phyloP scores from a whole-genome alignment of 2,888 invertebrate species.

The Agonum fuliginosum region DNA sequence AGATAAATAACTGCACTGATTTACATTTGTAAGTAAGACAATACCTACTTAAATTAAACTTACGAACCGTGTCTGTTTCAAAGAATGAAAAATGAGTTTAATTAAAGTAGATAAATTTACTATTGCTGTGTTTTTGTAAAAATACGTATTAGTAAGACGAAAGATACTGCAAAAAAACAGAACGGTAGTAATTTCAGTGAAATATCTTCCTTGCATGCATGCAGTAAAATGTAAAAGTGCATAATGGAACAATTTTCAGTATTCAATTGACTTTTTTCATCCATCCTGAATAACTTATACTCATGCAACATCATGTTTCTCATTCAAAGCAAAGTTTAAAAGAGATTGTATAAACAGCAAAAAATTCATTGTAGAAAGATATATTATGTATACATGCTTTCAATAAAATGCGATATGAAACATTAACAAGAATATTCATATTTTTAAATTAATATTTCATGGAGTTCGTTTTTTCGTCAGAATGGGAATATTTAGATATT shows the following conservation, averaged over 20 bases:
- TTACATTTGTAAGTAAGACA: no score
- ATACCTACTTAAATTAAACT: no score
- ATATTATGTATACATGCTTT: constrained; percentile 5
- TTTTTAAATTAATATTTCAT: neutral
- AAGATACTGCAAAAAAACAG: neutral
- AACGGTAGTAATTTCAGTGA: no score
- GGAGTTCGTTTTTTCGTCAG: no score
- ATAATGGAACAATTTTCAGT: constrained; percentile 12
- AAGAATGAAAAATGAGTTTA: no score
- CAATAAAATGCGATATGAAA: constrained; percentile 8
- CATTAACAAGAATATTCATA: neutral
- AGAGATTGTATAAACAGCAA: neutral
- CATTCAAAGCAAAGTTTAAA: constrained; percentile 12
- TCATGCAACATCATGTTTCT: constrained; percentile 10
- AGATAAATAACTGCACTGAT: no score
- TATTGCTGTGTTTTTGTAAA: no score
- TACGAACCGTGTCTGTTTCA: no score
- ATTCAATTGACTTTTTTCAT: constrained; percentile 5
- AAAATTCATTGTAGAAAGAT: neutral
- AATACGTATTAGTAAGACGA: no score
- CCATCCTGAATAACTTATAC: constrained; percentile 6
- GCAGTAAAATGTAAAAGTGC: neutral
- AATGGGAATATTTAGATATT: constrained; percentile 32
- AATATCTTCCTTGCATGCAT: neutral
- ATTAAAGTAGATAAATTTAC: no score